phyloP scores from a whole-genome alignment of 2,888 invertebrate species.

The Agrotis puta region DNA sequence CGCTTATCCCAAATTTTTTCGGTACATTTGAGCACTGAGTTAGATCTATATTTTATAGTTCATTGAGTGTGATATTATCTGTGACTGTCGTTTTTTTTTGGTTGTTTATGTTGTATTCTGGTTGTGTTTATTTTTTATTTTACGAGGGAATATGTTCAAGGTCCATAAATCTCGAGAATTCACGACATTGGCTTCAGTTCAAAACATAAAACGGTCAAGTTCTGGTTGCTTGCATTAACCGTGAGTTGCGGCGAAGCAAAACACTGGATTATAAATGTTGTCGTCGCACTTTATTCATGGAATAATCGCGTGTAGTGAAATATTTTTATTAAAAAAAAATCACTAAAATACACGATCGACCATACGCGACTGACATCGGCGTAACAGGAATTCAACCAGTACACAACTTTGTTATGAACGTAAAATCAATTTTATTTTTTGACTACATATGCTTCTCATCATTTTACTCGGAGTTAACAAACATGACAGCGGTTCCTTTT shows the following conservation, averaged over 20 bases:
- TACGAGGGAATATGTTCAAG: not conserved
- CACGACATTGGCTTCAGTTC: constrained; percentile 24
- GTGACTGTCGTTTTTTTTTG: not conserved
- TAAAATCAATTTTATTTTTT: no score
- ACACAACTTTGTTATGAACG: no score
- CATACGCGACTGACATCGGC: no score
- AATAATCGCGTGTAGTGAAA: not conserved
- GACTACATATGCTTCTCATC: not conserved
- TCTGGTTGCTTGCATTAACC: constrained; percentile 29
- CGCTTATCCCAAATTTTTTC: not conserved
- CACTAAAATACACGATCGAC: no score
- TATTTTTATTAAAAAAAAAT: no score
- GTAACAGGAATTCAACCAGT: no score
- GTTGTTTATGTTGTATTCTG: no score
- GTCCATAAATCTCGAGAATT: not conserved
- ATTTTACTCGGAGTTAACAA: constrained; percentile 17
- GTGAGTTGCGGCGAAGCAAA: constrained; percentile 19
- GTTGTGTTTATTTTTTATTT: not conserved
- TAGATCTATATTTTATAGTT: no score
- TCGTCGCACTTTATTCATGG: constrained; percentile 20
- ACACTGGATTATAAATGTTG: constrained; percentile 16
- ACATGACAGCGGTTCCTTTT: constrained; percentile 20
- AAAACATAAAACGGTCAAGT: constrained; percentile 40
- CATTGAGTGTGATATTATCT: no score
- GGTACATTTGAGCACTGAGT: not conserved